These are phyloP conservation scores for Macrobrachium nipponense DNA, from an alignment of 1,140 invertebrate species.

Conservation along the genomic window DNA sequence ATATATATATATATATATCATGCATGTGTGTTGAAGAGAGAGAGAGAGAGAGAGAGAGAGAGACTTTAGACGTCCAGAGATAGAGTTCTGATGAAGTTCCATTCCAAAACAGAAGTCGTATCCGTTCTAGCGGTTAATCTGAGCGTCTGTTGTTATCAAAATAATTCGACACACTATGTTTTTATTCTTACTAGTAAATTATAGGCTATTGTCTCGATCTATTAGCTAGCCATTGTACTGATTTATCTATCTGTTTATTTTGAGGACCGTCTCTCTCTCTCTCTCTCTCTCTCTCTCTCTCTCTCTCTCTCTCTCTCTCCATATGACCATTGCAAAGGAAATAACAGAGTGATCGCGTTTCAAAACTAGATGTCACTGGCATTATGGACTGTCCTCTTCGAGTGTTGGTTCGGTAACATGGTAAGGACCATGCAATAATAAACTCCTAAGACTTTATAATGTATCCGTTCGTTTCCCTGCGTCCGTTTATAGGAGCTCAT, in stretches of 20 bases:
- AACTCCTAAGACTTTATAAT: too few species aligned
- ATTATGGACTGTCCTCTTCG: too few species aligned
- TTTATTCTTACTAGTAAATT: too few species aligned
- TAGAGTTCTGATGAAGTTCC: neutral
- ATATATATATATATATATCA: slow-evolving; percentile 21
- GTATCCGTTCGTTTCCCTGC: too few species aligned
- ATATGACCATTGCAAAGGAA: neutral
- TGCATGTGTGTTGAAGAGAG: too few species aligned
- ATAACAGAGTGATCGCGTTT: neutral
- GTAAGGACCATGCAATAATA: too few species aligned
- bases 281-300: slow-evolving; percentile 26
- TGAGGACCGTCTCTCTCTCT: slow-evolving; percentile 7
- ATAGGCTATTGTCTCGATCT: too few species aligned
- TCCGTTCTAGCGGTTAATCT: neutral
- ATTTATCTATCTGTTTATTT: slow-evolving; percentile 9
- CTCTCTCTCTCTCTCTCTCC: slow-evolving; percentile 36
- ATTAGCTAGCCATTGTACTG: neutral
- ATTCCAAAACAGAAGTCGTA: neutral
- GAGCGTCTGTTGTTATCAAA: too few species aligned
- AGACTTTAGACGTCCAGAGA: neutral
- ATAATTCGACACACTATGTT: too few species aligned
- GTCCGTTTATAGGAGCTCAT: too few species aligned
- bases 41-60: slow-evolving; percentile 23
- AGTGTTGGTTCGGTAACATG: too few species aligned
- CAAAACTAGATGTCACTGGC: neutral